Base-by-base conservation (phyloP, 2,113 vertebrate genomes). In the Oryzias celebensis region DNA sequence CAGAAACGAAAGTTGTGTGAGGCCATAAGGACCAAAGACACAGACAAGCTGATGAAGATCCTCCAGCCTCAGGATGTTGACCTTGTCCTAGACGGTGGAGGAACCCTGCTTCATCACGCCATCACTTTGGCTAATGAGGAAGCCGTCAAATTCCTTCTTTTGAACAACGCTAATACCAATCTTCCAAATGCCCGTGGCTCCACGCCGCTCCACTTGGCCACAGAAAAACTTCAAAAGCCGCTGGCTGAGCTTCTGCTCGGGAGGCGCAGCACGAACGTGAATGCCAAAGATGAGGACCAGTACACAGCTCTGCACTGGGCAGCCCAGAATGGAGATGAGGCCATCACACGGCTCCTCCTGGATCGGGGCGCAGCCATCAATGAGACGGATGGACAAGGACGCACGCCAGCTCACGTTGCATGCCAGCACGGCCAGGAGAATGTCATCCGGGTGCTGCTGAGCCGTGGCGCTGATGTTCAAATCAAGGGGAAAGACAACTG, bases 11-110 rank as follows among this genome's bases (percentile, higher is more conserved):
- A 98, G 80, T 88, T 99, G 8, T 93, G 93, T 0, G 97, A 98
- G 1, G 96, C 96, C 47, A 93, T 99, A 59, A 59, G 92, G 49
- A 94, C 78, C 0, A 96, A 95, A 78, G 97, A 99, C 77, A 96
- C 92, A 0, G 90, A 92, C 73, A 95, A 95, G 86, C 86, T 99
- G 64, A 97, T 99, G 96, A 99, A 99, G 93, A 95, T 99, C 78
- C 93, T 98, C 31, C 96, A 98, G 87, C 97, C 97, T n/a, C 96
- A 99, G 87, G 97, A 99, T 23, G 96, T 96, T 4, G 96, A 98
- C 71, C 91, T 98, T 68, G 87, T 91, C 6, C 89, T 98, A 8
- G 97, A 99, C 0, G 93, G 94, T 5, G 92, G 94, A 1, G 91
- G 85, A 54, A 94, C 93, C 58, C 93, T 98, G 23, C 92, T 99